Conservation (phyloP, 2,113 vertebrate species). For the Pygoscelis antarcticus region DNA sequence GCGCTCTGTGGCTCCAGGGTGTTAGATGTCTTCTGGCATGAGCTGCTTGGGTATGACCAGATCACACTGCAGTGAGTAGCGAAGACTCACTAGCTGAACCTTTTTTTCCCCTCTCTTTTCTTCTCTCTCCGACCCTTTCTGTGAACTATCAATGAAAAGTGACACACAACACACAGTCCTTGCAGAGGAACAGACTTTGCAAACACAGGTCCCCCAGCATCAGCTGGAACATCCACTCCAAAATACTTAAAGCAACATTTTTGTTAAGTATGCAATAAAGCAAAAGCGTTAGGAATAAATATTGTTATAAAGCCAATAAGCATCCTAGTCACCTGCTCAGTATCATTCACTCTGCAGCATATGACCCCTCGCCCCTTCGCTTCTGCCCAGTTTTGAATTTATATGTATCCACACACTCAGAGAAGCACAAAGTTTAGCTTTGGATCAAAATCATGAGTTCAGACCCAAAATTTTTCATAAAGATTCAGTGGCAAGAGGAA, state of each 20-base stretch:
- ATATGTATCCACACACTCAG: not conserved
- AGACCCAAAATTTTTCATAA: not conserved
- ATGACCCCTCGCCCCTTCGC: not conserved
- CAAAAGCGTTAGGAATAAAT: not conserved
- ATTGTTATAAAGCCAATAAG: not conserved
- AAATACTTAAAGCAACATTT: not conserved
- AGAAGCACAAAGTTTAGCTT: not conserved
- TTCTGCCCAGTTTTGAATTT: not conserved
- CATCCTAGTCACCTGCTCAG: not conserved
- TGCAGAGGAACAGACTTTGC: not conserved
- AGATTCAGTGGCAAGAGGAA: not conserved
- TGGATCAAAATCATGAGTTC: not conserved
- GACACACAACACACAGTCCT: not conserved
- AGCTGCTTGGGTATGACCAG: not conserved
- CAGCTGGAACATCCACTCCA: not conserved
- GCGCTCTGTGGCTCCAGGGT: not conserved
- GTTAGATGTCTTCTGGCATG: not conserved
- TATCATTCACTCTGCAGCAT: not conserved
- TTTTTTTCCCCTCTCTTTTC: too few species aligned
- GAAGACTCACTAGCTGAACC: not conserved
- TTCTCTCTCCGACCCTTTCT: not conserved
- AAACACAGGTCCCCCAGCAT: not conserved
- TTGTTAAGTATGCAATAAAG: not conserved
- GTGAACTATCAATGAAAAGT: not conserved
- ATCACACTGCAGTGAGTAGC: not conserved